Evolutionary conservation across 1,140 invertebrate genomes (phyloP), one percentile per base, ranked within the genome.

Genomic region (Trypoxylus dichotomus): DNA sequence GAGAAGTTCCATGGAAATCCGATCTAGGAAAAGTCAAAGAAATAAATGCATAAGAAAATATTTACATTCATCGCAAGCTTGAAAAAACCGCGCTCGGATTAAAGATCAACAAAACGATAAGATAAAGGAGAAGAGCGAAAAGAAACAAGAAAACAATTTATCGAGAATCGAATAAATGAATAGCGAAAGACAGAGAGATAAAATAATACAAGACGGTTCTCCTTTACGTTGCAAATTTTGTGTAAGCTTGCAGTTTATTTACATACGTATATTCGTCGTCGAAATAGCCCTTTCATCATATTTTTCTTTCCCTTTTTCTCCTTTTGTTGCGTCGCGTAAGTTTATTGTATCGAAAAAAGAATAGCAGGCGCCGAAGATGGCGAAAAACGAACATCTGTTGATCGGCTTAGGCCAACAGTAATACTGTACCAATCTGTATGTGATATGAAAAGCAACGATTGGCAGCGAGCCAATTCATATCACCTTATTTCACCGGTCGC

Each of bases 161-260:
- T 58, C 47, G 47, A 58, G 3, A 37, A 8, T 21, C 15, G 47
- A 58, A 58, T 58, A 58, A 58, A 2, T 58, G 47, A 58, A 58
- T 58, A 58, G 13, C 15, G 47, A 58, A 58, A 21, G 15, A 58
- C 13, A 58, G 21, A 21, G 47, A 58, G 47, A 58, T 58, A 58
- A 58, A 58, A 58, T 58, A 58, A 58, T 58, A 58, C 47, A 58
- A 21, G 21, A 63, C 21, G 7, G 21, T 63, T 63, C 21, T 24
- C 21, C n/a, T 63, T 63, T 63, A 63, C 60, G 60, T 63, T 63
- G 60, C n/a, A 63, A 63, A 63, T 63, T 63, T 63, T 63, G 60
- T 19, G 60, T 63, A 7, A 27, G 60, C 60, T 27, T 63, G 60
- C 60, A 63, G n/a, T 63, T 63, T 63, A 63, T 24, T 63, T 63